Evolutionary conservation across 2,888 invertebrate genomes (phyloP), one percentile per base, ranked within the genome.

Genomic region (Tiliacea citrago): DNA sequence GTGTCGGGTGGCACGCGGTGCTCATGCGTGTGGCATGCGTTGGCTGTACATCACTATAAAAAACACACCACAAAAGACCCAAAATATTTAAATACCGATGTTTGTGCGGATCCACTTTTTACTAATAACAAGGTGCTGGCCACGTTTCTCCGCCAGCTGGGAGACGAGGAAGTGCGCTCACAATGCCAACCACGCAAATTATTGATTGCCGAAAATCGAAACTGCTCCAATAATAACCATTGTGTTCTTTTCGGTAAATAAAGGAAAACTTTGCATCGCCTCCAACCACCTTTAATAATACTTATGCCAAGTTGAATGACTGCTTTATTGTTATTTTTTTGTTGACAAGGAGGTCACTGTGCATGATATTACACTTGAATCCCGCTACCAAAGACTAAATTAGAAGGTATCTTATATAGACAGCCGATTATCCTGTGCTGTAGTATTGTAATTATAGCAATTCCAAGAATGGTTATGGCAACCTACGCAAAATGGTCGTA

Each of bases 61-160:
- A 90, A 94, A 92, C 77, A 65, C 65, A 89, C 88, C 88, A 94
- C 87, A 93, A 95, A 94, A 91, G 81, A 69, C 88, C 90, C 85
- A 87, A 86, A 89, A 85, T 92, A 94, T 92, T 92, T 91, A 94
- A 95, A 94, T 93, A 90, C 83, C 86, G 84, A 91, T 90, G 86
- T 91, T 88, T 90, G 82, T 86, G 88, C 87, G 89, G 90, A 91
- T 91, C 89, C 91, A 93, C 91, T 94, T 95, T 95, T 94, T 93
- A 94, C 86, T 93, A 93, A 95, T 94, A 90, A 93, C 90, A 93
- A 92, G 92, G 92, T 93, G 92, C 91, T 89, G 89, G 89, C 90
- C 88, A 87, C 89, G 93, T 95, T 95, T 95, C 94, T 85, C 93
- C 90, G 93, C 89, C 96, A 96, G 95, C 91, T 96, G 96, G 92